Conservation (phyloP, 2,888 invertebrate species). For the Rhingia campestris region DNA sequence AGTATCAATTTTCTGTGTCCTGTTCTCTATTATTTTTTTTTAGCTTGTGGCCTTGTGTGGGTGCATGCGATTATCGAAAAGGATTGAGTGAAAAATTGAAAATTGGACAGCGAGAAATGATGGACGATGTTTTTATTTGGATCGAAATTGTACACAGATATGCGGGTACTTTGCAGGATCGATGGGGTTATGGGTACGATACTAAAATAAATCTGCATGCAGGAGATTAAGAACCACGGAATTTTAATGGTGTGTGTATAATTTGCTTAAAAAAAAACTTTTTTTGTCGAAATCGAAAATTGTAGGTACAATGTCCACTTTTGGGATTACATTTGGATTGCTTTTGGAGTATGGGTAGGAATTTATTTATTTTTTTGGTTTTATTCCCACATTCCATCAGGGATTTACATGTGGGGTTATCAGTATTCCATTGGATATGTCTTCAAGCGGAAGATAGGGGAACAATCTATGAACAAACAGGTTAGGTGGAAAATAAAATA, state of each 20-base stretch:
- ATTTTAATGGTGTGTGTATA: slow-evolving; percentile 15
- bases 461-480: too few species aligned
- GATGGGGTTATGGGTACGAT: slow-evolving; percentile 2
- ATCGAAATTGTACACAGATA: slow-evolving; percentile 39
- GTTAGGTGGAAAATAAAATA: too few species aligned
- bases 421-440: too few species aligned
- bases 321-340: too few species aligned
- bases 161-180: slow-evolving; percentile 7
- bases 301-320: too few species aligned
- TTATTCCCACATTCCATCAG: too few species aligned
- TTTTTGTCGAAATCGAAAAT: neutral
- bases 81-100: slow-evolving; percentile 73
- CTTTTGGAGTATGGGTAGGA: too few species aligned
- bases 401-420: too few species aligned
- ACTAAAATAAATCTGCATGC: slow-evolving; percentile 47
- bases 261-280: neutral
- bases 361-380: too few species aligned
- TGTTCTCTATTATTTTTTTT: slow-evolving; percentile 7
- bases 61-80: slow-evolving; percentile 69
- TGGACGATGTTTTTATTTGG: slow-evolving; percentile 68
- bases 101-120: slow-evolving; percentile 70
- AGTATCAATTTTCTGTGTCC: neutral
- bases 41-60: slow-evolving; percentile 40
- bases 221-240: slow-evolving; percentile 26
- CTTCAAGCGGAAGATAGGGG: too few species aligned